Percentiles rank a stretch among this genome's conserved stretches.
Evolutionary conservation across 2,888 invertebrate species (phyloP).

Genomic region (Eristalinus sepulchralis): DNA sequence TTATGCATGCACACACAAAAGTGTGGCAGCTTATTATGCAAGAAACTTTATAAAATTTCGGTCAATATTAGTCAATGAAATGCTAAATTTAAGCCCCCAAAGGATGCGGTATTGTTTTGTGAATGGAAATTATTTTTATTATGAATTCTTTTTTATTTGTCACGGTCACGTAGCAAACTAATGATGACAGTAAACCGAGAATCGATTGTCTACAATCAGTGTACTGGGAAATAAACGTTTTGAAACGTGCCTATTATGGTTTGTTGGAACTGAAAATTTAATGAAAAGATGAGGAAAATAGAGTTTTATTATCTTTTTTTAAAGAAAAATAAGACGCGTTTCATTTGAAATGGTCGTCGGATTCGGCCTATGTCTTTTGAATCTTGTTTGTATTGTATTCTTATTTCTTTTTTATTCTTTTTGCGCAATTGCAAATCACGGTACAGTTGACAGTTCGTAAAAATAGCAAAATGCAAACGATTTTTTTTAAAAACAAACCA

Average conservation of each 20-base stretch:
- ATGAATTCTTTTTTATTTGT: no score
- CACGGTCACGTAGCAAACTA: background rate
- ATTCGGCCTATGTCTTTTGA: no score
- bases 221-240: background rate
- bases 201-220: background rate
- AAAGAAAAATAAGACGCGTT: no score
- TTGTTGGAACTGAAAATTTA: no score
- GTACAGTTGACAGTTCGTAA: no score
- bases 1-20: background rate
- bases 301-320: no score
- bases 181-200: background rate
- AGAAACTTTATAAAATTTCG: slow-evolving; percentile 12
- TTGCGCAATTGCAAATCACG: no score
- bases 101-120: background rate
- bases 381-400: no score
- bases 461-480: no score
- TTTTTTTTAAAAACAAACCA: no score
- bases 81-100: slow-evolving; percentile 1
- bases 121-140: slow-evolving; percentile 8
- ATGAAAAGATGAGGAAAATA: no score
- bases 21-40: slow-evolving; percentile 6
- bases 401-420: no score
- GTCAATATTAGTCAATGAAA: slow-evolving; percentile 24
- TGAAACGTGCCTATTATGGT: background rate
- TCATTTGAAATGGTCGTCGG: background rate